These are phyloP conservation scores for Hapalemur alaotrensis DNA, from an alignment of 2,797 vertebrate species.

Conservation along the genomic window DNA sequence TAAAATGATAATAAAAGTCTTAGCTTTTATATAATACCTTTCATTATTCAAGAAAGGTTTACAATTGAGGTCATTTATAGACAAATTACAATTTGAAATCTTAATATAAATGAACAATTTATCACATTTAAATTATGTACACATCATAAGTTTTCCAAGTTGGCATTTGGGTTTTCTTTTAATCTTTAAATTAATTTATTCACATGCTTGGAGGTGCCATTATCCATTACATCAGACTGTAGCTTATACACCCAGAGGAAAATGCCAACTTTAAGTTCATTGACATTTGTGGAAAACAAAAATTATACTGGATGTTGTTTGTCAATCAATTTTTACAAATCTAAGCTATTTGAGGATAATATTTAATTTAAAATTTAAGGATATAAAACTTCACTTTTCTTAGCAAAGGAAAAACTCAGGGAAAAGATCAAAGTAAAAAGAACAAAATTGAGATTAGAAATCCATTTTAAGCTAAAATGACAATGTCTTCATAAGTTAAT, in stretches of 20 bases:
- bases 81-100: not conserved
- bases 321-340: conserved; percentile 39
- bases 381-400: conserved; percentile 81
- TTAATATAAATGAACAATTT: not conserved
- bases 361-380: conserved; percentile 59
- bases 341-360: conserved; percentile 8
- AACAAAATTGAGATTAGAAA: conserved; percentile 85
- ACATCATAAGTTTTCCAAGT: not conserved
- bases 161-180: not conserved
- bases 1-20: not conserved
- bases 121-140: not conserved
- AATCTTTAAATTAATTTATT: not conserved
- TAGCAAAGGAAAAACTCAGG: conserved; percentile 79
- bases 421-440: conserved; percentile 85
- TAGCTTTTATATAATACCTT: not conserved
- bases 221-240: not conserved
- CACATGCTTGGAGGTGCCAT: not conserved
- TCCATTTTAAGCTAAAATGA: conserved; percentile 87
- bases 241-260: not conserved
- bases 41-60: not conserved
- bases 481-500: conserved; percentile 87
- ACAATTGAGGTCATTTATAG: not conserved
- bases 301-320: not conserved
- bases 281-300: not conserved
- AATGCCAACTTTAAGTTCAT: not conserved